Base-by-base conservation (phyloP, 2,888 invertebrate genomes). In the Amiota minor region DNA sequence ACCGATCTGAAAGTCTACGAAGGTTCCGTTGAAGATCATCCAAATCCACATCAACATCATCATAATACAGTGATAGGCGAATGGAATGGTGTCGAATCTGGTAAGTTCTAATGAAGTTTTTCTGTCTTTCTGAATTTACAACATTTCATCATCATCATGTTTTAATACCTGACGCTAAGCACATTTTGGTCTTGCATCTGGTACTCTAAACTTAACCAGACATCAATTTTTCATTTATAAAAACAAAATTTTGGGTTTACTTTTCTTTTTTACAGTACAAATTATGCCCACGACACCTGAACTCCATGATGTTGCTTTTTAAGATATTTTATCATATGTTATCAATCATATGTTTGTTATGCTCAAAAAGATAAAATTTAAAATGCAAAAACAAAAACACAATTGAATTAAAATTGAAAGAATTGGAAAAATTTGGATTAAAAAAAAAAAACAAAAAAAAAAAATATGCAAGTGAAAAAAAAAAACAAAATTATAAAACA, bases 81-180 rank as follows among this genome's bases (percentile, higher is more conserved):
- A 80, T 89, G 89, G 89, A 89, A 90, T 79, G 90, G 89, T 18
- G 85, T 89, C 49, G 90, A 89, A 80, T 89, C 89, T 77, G 90
- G 90, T 90, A 81, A 77, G 81, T 82, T 50, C 45, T 2, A 20
- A 14, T 35, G 12, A 50, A 10, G 45, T 16, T 70, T 35, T 18
- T 16, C 9, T 23, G 11, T 20, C 47, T 56, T 56, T 9, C 18
- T 2, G 16, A 35, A 65, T 59, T 64, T 55, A 12, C 6, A 20
- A 59, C 50, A 70, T 62, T 72, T 73, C 59, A 71, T 69, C 76
- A 79, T 76, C 75, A 47, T 67, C 3, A 50, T 50, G 1, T 2
- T 50, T 14, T n/a, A 8, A 62, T 14, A 64, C 20, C n/a, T n/a
- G n/a, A 46, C 45, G 0, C 4, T 56, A n/a, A n/a, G 9, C 56